phyloP scores from a whole-genome alignment of 2,113 vertebrate species.

The Campylomormyrus numenius region DNA sequence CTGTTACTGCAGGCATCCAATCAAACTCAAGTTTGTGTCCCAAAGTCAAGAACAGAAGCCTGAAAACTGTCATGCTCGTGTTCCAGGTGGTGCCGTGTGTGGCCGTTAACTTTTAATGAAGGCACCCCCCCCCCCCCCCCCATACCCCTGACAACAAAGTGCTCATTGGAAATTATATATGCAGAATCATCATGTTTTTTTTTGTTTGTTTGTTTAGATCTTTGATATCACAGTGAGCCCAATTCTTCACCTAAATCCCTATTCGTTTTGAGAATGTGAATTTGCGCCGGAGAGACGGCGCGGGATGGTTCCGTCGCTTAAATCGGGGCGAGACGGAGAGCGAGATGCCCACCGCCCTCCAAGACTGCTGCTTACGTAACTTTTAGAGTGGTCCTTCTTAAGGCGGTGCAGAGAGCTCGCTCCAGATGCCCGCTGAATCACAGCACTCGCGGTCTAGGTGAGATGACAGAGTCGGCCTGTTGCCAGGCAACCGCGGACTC shows the following conservation, averaged over 20 bases:
- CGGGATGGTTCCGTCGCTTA: neutral
- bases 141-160: neutral
- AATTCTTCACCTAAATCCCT: neutral
- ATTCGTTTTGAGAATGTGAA: neutral
- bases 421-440: constrained; percentile 21
- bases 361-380: constrained; percentile 3
- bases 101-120: neutral
- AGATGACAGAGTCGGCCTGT: constrained; percentile 27
- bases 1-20: neutral
- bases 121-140: neutral
- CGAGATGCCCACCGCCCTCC: constrained; percentile 21
- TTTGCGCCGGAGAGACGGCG: neutral
- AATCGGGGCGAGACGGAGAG: neutral
- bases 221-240: neutral
- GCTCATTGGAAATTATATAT: neutral
- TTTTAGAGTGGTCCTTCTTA: neutral
- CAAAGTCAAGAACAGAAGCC: neutral
- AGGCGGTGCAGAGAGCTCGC: neutral
- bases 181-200: neutral
- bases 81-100: neutral
- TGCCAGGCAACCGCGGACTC: constrained; percentile 37
- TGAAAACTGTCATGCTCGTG: neutral
- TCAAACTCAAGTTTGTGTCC: neutral
- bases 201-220: neutral
- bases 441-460: neutral